A percentile compares a stretch with the other conserved stretches of the same genome.
Conservation (phyloP, 2,797 vertebrate species). For the Masticophis lateralis region DNA sequence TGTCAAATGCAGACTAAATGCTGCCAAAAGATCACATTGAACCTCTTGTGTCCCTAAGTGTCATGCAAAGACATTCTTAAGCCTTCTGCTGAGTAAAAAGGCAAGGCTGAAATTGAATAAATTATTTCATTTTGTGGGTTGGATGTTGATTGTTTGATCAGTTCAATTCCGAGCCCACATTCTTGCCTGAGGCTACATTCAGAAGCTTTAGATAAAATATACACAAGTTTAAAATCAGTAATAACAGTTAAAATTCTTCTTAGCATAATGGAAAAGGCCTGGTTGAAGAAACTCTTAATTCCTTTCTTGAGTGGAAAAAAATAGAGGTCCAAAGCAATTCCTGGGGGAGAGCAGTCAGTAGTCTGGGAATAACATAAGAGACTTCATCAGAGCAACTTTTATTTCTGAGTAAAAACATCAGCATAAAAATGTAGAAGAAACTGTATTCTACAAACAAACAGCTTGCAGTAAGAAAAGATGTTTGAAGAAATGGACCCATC, state of each 20-base stretch:
- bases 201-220: not conserved
- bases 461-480: not conserved
- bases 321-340: not conserved
- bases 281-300: not conserved
- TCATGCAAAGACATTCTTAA: not conserved
- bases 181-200: not conserved
- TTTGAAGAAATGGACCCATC: not conserved
- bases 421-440: not conserved
- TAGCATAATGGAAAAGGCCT: not conserved
- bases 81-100: not conserved
- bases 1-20: not conserved
- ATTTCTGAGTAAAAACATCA: not conserved
- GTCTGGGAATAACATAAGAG: not conserved
- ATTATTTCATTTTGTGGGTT: not conserved
- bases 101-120: not conserved
- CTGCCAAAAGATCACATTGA: not conserved
- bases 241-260: not conserved
- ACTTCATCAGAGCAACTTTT: not conserved
- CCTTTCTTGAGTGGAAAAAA: not conserved
- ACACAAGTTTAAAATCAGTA: not conserved
- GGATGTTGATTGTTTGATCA: not conserved
- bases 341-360: not conserved
- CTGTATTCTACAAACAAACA: not conserved
- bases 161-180: not conserved
- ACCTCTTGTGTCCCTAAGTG: not conserved